Evolutionary conservation across 2,797 vertebrate species (phyloP), one percentile per base, ranked within the genome.

Genomic region (Ispidina picta): DNA sequence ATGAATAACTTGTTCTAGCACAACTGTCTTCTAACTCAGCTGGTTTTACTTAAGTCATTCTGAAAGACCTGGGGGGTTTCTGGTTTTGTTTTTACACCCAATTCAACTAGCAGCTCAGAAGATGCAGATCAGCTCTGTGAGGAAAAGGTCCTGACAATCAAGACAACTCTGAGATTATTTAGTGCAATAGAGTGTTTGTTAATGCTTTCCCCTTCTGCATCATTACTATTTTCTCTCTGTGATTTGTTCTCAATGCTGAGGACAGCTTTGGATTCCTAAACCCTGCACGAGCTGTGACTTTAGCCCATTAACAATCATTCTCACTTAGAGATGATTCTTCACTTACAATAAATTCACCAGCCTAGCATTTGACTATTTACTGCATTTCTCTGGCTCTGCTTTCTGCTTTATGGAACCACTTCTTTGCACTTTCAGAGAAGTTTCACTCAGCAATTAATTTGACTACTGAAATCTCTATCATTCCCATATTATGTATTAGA

Each of bases 121-220:
- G 79, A 79, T 3, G 41, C 28, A 22, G 43, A 93, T 76, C 76
- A 86, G 56, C 63, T 74, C 86, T 51, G 60, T 35, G 54, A 73
- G 56, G 86, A 92, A 81, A 93, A 95, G 71, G 80, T 95, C 88
- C 84, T 5, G 37, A 74, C 28, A 71, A 91, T 89, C 85, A 94
- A 58, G 43, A 83, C 68, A 31, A 44, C 3, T 33, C 75, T 86
- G 54, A 2, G 72, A 73, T 52, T 91, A 64, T 88, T 92, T 88
- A 74, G 68, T 10, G 54, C 35, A 84, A 64, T 90, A 31, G 84
- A 88, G 41, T 54, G 73, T 89, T 92, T 86, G n/a, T 52, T 84
- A 88, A 79, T 33, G 37, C 7, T 63, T 52, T 69, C 49, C 29
- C 60, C 39, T 94, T 87, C 74, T 65, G 59, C 48, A 10, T 46